Percentiles rank a stretch among this genome's conserved stretches.
Evolutionary conservation across 1,140 invertebrate species (phyloP).

Genomic region (Ladona fulva): DNA sequence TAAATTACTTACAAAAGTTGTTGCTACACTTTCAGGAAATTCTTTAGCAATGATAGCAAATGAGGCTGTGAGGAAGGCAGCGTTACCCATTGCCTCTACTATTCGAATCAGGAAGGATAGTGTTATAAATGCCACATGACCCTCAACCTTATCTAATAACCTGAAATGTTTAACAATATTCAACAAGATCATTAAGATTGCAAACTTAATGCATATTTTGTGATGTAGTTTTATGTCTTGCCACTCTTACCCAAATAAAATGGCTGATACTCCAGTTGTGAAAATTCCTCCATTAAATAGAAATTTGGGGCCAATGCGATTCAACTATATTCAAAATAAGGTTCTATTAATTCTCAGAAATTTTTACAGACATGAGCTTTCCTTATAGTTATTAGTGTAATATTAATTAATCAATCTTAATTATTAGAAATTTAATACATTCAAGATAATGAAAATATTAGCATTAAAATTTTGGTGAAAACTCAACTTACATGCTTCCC

Average conservation of each 20-base stretch:
- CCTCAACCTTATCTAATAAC: constrained; percentile 69
- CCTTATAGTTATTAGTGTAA: too few relatives aligned
- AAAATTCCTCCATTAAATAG: constrained; percentile 81
- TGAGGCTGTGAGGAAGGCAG: constrained; percentile 82
- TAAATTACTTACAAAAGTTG: constrained; percentile 68
- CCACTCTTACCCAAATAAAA: constrained; percentile 72
- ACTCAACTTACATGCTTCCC: constrained; percentile 61
- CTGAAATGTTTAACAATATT: constrained; percentile 38
- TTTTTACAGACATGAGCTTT: too few relatives aligned
- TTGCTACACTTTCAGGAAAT: constrained; percentile 82
- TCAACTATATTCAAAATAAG: constrained; percentile 46
- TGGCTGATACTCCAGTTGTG: constrained; percentile 71
- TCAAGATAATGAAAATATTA: too few relatives aligned
- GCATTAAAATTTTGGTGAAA: neutral
- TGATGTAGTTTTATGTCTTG: too few relatives aligned
- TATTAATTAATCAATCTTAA: too few relatives aligned
- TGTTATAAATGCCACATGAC: constrained; percentile 70
- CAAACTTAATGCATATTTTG: too few relatives aligned
- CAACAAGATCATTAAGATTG: too few relatives aligned
- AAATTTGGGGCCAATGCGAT: constrained; percentile 71
- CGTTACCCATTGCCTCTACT: constrained; percentile 85
- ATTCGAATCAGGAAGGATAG: constrained; percentile 79
- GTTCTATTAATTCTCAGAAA: too few relatives aligned
- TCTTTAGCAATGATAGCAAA: constrained; percentile 91
- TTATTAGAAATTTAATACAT: too few relatives aligned